Conservation (phyloP, 2,113 vertebrate species). For the Eubucco bourcierii region DNA sequence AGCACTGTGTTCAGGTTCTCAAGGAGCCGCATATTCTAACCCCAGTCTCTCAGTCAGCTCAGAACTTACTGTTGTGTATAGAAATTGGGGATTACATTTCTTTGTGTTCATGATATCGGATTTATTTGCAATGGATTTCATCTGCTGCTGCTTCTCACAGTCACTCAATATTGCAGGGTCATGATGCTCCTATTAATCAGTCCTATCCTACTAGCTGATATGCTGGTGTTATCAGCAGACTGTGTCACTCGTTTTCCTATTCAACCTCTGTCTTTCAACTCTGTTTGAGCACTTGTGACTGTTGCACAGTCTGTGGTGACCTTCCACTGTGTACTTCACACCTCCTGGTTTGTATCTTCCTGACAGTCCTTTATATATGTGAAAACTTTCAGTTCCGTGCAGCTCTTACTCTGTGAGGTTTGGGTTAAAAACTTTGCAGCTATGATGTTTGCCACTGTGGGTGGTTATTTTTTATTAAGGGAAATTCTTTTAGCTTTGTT, state of each 20-base stretch:
- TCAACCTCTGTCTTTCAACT: neutral
- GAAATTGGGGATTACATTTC: neutral
- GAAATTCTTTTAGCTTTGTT: neutral
- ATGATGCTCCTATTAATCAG: neutral
- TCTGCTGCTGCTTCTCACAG: neutral
- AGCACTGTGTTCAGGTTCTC: neutral
- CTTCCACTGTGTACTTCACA: neutral
- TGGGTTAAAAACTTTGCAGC: neutral
- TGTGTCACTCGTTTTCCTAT: neutral
- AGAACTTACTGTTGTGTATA: neutral
- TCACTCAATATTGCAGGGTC: neutral
- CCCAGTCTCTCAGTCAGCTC: neutral
- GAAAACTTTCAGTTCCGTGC: neutral
- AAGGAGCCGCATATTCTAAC: neutral
- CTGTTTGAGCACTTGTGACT: neutral
- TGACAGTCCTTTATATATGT: neutral
- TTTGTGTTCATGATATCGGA: neutral
- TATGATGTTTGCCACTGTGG: neutral
- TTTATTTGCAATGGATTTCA: neutral
- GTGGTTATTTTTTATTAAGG: neutral
- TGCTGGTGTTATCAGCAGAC: neutral
- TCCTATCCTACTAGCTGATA: neutral
- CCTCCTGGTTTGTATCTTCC: neutral
- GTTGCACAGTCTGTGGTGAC: neutral
- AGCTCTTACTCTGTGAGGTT: neutral